Evolutionary conservation across 2,113 vertebrate genomes (phyloP).

Genomic region (Oophaga pumilio): DNA sequence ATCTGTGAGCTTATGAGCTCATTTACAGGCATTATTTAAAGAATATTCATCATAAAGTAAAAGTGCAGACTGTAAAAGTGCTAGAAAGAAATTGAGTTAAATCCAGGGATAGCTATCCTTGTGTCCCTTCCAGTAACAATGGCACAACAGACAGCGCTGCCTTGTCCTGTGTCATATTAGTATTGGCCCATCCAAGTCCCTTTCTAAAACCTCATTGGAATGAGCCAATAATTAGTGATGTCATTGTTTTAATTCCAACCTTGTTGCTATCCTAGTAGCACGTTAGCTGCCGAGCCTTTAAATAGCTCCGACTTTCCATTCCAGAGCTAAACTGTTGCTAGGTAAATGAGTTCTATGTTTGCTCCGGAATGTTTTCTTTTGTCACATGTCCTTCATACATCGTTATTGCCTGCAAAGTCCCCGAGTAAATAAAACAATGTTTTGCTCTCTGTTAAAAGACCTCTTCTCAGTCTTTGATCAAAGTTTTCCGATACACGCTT

Average conservation of each 20-base stretch:
- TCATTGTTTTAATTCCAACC: constrained; percentile 43
- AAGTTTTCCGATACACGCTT: background rate
- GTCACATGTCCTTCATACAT: constrained; percentile 47
- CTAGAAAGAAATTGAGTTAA: background rate
- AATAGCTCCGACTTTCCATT: constrained; percentile 54
- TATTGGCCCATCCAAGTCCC: background rate
- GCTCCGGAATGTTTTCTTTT: constrained; percentile 45
- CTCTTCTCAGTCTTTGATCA: background rate
- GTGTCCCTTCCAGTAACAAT: background rate
- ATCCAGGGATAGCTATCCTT: background rate
- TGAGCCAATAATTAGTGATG: constrained; percentile 45
- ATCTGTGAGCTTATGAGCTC: too few species aligned
- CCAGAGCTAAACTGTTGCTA: constrained; percentile 44
- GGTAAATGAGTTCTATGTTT: constrained; percentile 50
- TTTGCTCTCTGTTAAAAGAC: constrained; percentile 5
- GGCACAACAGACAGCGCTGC: background rate
- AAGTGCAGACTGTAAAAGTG: background rate
- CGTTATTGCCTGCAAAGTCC: constrained; percentile 13
- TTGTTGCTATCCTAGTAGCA: constrained; percentile 47
- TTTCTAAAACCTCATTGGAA: constrained; percentile 8
- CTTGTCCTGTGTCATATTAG: constrained; percentile 4
- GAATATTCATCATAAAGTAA: background rate
- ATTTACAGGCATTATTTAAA: background rate
- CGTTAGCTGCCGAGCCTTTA: constrained; percentile 41
- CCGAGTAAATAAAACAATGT: constrained; percentile 33